Base-by-base conservation (phyloP, 1,140 invertebrate species). In the Bacillus rossius region DNA sequence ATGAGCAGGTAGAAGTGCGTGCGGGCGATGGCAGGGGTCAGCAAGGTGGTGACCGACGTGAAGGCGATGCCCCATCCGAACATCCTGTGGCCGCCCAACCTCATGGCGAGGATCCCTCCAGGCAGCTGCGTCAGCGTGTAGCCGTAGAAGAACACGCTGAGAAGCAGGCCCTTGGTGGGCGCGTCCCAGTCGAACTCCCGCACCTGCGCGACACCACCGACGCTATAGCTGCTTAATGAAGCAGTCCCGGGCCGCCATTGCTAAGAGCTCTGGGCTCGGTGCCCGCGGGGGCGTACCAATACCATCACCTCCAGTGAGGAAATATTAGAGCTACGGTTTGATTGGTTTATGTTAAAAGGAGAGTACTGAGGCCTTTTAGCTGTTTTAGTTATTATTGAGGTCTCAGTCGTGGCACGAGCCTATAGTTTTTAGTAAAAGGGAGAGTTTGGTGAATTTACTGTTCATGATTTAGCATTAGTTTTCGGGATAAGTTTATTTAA, bases 11-110 rank as follows among this genome's bases (percentile, higher is more conserved):
- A 84, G 1, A 88, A 80, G 61, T 84, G 88, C 38, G 81, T 79
- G 64, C 84, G 81, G 0, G 89, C 89, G 1, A 90, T 77, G 3
- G 85, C 73, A 1, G 93, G 93, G 0, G 89, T 94, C 19, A 96
- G 89, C 82, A 71, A 65, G 61, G 70, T 71, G 74, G 81, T 64
- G 20, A 81, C 48, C 22, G 77, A 71, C 17, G 64, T 64, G 0
- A 65, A 49, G 4, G 65, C 57, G 43, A 63, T 63, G 14, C 73
- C 74, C 25, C 65, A 53, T 67, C 81, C 78, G 68, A 88, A 84
- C 62, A 81, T 73, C 77, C 82, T 73, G 76, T 77, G 76, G 14
- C 73, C 73, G n/a, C 75, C 73, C 16, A 72, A 67, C 42, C 61
- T 61, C 48, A 72, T 70, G 5, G 73, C 70, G 20, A 77, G 26